Base-by-base conservation (phyloP, 2,797 vertebrate genomes). In the Gallinago nigripennis region DNA sequence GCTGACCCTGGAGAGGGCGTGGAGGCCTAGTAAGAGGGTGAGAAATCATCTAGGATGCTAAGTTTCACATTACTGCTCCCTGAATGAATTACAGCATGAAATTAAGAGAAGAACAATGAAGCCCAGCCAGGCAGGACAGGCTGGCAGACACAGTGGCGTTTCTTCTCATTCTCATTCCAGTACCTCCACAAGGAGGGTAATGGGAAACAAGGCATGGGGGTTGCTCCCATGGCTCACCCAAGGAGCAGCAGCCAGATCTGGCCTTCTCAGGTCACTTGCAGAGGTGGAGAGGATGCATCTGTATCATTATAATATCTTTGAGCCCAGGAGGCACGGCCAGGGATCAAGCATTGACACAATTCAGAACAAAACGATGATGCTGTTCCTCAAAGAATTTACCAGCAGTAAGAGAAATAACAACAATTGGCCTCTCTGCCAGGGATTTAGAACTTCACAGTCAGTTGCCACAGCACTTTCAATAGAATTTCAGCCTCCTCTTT, bases 91-190 rank as follows among this genome's bases (percentile, higher is more conserved):
- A 54, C 25, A 15, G 63, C 54, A 90, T 84, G 18, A 86, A 76
- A 95, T 82, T 82, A 86, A 92, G 43, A 73, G 70, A 48, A 83
- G 43, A 88, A 76, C 50, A 90, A 66, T 70, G 87, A 90, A 96
- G 53, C 20, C 21, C 65, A 89, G 50, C 18, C 79, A 91, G 51
- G 60, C 81, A 89, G 79, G 71, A 90, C 37, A 53, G 57, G 69
- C 89, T 94, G 82, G 76, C 72, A 75, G 54, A 78, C 3, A 1
- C 66, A 33, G 37, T 75, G 76, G 79, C 9, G 1, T 30, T 86
- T 60, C 65, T 73, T 69, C 53, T 91, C 19, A 1, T 70, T 58
- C 71, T 76, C 53, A 60, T 91, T 88, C 76, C 80, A 79, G 54
- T 15, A 86, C 43, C n/a, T 71, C 80, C 0, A 0, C 53, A 35